These are phyloP conservation scores for Plutella xylostella DNA, from an alignment of 2,888 invertebrate species.

Conservation along the genomic window DNA sequence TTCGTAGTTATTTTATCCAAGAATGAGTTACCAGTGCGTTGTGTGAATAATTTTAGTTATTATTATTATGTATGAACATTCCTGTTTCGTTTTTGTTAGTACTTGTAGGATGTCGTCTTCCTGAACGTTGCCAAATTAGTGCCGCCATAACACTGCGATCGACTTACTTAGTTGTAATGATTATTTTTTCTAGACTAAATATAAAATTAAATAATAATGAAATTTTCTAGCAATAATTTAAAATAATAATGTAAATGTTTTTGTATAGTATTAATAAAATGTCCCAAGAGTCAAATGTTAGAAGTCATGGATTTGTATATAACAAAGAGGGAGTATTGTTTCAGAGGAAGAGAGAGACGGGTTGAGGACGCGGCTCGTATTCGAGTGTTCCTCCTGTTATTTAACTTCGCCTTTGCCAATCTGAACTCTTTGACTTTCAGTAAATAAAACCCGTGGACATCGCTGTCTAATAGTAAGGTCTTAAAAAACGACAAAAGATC, in stretches of 20 bases:
- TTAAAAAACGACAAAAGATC: too few species aligned
- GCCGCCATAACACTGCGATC: conserved; percentile 64
- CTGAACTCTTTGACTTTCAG: too few species aligned
- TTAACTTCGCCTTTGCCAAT: too few species aligned
- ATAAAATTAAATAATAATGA: conserved; percentile 62
- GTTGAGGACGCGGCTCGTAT: too few species aligned
- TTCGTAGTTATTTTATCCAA: conserved; percentile 39
- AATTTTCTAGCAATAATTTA: conserved; percentile 68
- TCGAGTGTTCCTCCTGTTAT: too few species aligned
- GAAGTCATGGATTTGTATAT: neutral
- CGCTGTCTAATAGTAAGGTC: too few species aligned
- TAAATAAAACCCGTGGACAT: too few species aligned
- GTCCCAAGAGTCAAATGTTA: neutral
- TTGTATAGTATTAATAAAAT: conserved; percentile 59
- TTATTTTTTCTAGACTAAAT: conserved; percentile 34
- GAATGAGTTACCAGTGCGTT: conserved; percentile 63
- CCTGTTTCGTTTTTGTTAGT: conserved; percentile 67
- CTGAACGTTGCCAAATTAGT: conserved; percentile 67
- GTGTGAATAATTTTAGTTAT: conserved; percentile 66
- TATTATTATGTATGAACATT: too few species aligned
- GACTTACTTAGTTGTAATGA: conserved; percentile 45
- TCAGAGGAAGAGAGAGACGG: too few species aligned
- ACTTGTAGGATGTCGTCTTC: conserved; percentile 70
- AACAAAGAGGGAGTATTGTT: neutral
- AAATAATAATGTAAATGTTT: conserved; percentile 63